phyloP scores from a whole-genome alignment of 2,113 vertebrate species.

The Platycercus adscitus region DNA sequence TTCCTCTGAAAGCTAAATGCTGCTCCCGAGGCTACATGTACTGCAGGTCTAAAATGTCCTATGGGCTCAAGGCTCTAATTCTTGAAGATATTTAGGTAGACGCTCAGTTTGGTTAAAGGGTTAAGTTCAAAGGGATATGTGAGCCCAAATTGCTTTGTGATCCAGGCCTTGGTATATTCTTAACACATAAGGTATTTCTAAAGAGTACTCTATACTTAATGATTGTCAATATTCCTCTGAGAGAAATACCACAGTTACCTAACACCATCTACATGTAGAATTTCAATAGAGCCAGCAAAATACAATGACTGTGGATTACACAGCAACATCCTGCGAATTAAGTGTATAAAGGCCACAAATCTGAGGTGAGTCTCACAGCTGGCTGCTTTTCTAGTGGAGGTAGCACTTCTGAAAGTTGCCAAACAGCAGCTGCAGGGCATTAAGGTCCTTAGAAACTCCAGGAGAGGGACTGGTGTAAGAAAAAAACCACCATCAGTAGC shows the following conservation, averaged over 20 bases:
- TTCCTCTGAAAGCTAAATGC: neutral
- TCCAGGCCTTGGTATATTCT: neutral
- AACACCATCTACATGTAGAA: neutral
- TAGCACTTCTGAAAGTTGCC: neutral
- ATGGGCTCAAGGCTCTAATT: neutral
- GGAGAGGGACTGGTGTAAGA: neutral
- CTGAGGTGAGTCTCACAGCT: neutral
- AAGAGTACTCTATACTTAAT: neutral
- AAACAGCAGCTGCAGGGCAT: neutral
- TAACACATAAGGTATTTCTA: neutral
- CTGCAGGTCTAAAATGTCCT: neutral
- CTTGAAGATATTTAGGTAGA: neutral
- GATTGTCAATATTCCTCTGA: neutral
- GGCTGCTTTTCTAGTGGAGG: neutral
- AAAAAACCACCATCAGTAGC: accelerated
- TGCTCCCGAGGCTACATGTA: neutral
- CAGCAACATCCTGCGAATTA: neutral
- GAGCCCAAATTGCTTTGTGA: neutral
- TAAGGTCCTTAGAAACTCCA: neutral
- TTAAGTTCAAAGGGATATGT: neutral
- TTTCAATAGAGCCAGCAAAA: neutral
- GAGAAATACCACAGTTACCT: neutral
- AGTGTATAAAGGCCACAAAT: neutral
- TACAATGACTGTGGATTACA: neutral
- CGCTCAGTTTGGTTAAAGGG: neutral